These are phyloP conservation scores for Lepidocolaptes lacrymiger DNA, from an alignment of 2,797 vertebrate genomes.

Conservation along the genomic window DNA sequence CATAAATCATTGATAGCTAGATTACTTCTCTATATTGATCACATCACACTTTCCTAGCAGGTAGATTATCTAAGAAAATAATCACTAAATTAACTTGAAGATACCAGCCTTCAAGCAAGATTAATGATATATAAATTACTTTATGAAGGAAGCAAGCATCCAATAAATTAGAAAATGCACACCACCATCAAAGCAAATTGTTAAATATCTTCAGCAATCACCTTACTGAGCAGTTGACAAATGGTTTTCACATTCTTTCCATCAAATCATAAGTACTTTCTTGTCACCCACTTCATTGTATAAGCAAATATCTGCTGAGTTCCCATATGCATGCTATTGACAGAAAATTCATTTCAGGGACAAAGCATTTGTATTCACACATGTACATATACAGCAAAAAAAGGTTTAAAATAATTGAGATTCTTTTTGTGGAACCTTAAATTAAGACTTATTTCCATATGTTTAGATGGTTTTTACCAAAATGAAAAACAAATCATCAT, in stretches of 20 bases:
- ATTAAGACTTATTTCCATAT: not conserved
- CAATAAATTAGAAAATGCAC: conserved; percentile 80
- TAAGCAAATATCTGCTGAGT: conserved; percentile 20
- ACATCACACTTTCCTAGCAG: conserved; percentile 56
- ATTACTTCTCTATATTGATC: conserved; percentile 67
- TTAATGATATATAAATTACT: conserved; percentile 78
- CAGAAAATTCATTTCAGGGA: not conserved
- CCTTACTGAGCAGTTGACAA: conserved; percentile 69
- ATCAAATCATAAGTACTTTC: conserved; percentile 49
- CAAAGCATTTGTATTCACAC: not conserved
- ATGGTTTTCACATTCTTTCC: conserved; percentile 61
- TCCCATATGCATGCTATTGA: not conserved
- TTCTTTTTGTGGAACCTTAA: not conserved
- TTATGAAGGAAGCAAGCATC: conserved; percentile 77
- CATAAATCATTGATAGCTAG: conserved; percentile 35
- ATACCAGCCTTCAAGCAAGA: conserved; percentile 72
- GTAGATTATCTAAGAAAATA: conserved; percentile 73
- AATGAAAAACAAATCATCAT: not conserved
- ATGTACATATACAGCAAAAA: not conserved
- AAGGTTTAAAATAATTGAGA: not conserved
- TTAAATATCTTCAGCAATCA: conserved; percentile 65
- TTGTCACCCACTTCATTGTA: not conserved
- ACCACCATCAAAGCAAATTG: conserved; percentile 71
- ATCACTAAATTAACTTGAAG: conserved; percentile 75
- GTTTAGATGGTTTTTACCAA: not conserved